Evolutionary conservation across 2,113 vertebrate genomes (phyloP), one percentile per base, ranked within the genome.

Genomic region (Notothenia rossii): DNA sequence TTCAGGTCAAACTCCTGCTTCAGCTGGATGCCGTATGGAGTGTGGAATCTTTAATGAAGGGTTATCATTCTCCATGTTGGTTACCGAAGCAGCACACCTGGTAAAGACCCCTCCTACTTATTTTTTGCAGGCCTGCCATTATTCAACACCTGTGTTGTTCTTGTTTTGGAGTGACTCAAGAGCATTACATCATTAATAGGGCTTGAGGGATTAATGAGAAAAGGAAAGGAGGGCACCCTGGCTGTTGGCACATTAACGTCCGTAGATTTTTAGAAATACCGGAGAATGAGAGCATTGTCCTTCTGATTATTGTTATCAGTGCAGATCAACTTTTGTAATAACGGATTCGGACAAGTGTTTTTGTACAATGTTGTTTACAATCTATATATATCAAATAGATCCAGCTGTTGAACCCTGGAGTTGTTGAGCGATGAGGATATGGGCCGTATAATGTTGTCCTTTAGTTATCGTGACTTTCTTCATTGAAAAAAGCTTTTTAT

Each of bases 41-140:
- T 86, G 88, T 80, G 86, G 87, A 91, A 95, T 91, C 77, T 92
- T 92, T 95, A 95, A 96, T 96, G 86, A 95, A 77, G 43, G 92
- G 94, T 93, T 95, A 92, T 92, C 88, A 72, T 75, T 81, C 72
- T 59, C 59, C 25, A 13, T 72, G 66, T 88, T 89, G 85, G 73
- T 90, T 88, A 82, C 86, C 71, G 60, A 84, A 17, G 69, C 51
- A 59, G 91, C 86, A 94, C 95, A 96, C 94, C 95, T 95, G 95
- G 95, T 91, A 78, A 15, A 75, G 61, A 65, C 69, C 15, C 59
- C 89, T 80, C 90, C 91, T 15, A 75, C 75, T 72, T 61, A 22
- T 79, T 40, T 40, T 81, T 67, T 20, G 82, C 56, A 86, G 86
- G 61, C 75, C 88, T 92, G 88, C 87, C 87, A 92, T 92, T 91